phyloP scores from a whole-genome alignment of 2,797 vertebrate species.

The Lophotriccus pileatus region DNA sequence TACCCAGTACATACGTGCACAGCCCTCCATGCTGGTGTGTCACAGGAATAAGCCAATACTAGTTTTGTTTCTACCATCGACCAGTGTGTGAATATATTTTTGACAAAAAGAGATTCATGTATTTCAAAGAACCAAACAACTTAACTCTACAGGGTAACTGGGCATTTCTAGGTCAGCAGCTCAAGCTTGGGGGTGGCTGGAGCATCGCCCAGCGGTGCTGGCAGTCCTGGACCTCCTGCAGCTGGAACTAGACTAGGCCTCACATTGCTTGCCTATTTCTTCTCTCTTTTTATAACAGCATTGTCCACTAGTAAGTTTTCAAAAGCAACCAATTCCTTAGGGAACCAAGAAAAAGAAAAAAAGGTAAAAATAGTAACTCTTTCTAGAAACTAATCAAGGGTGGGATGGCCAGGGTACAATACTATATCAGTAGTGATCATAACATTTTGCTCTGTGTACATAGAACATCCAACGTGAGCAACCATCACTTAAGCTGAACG shows the following conservation, averaged over 20 bases:
- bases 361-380: conserved; percentile 63
- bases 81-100: conserved; percentile 72
- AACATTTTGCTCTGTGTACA: conserved; percentile 84
- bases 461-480: conserved; percentile 78
- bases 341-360: background rate
- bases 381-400: conserved; percentile 58
- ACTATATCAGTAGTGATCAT: conserved; percentile 73
- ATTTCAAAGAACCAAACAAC: conserved; percentile 45
- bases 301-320: conserved; percentile 71
- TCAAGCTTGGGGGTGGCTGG: conserved; percentile 62
- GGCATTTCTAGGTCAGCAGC: conserved; percentile 73
- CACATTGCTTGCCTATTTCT: conserved; percentile 75
- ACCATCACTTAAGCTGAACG: conserved; percentile 77
- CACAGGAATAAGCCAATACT: conserved; percentile 81
- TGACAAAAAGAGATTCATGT: conserved; percentile 54
- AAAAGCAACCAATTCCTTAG: conserved; percentile 64
- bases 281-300: conserved; percentile 71
- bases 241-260: conserved; percentile 65
- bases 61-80: conserved; percentile 75
- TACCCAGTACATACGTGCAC: conserved; percentile 19
- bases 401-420: conserved; percentile 74
- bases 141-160: conserved; percentile 76
- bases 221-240: conserved; percentile 74
- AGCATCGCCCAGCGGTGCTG: conserved; percentile 58
- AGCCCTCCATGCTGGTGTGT: conserved; percentile 65